Evolutionary conservation across 2,888 invertebrate species (phyloP), one percentile per base, ranked within the genome.

Genomic region (Phasia obesa): DNA sequence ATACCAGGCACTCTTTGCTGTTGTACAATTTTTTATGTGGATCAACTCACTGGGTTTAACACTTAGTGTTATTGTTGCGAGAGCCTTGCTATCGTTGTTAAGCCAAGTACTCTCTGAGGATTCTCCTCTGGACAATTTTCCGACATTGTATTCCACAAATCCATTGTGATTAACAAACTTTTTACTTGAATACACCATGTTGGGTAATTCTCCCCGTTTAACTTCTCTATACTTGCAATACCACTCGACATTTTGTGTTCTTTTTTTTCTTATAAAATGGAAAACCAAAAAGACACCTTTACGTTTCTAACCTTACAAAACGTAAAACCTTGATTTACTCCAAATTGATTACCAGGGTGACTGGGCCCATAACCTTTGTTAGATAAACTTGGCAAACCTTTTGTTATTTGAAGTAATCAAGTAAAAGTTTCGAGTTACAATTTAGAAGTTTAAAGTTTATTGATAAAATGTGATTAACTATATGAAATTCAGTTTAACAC

Each of bases 31-130:
- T n/a, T 81, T 55, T 13, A 75, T 81, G 19, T 81, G 55, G 9
- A 69, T 62, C 55, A 81, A 70, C 42, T 75, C 64, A 55, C 47
- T 57, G 5, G 81, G 55, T 19, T 71, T 81, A 6, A 75, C 75
- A 60, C 53, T 70, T 4, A 81, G 44, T n/a, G 59, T 57, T 27
- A 81, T 81, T n/a, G 65, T 65, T 38, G 81, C 81, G 4, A 81
- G 75, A n/a, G 75, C 75, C 53, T 81, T 81, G 13, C 35, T 55
- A 38, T 76, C 75, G 15, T 19, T 21, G 11, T 19, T 27, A 15
- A 7, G 15, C 53, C 27, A 38, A 11, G n/a, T 47, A n/a, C 2
- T 31, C 53, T 75, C 25, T 53, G 25, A 11, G 21, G 42, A 9
- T 17, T 35, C 15, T 4, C 51, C 2, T 5, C 49, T 23, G 60